A percentile compares a stretch with the other conserved stretches of the same genome.
Conservation (phyloP, 2,797 vertebrate species). For the Bothrops alternatus region DNA sequence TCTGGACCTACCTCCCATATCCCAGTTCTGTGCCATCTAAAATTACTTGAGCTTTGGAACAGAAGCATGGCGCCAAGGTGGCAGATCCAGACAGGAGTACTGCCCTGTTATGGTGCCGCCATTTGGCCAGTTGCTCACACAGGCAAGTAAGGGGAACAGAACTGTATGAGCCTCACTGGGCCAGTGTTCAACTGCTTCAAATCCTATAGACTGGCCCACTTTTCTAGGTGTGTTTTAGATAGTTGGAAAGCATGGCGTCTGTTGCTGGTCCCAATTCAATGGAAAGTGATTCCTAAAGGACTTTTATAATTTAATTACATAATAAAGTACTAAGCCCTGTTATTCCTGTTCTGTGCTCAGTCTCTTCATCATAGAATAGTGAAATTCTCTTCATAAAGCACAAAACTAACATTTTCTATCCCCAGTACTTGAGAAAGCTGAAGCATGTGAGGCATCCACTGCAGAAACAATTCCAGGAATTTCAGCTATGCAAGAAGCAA, state of each 20-base stretch:
- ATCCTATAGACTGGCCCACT: background rate
- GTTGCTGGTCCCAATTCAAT: background rate
- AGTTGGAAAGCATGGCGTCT: background rate
- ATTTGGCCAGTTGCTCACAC: background rate
- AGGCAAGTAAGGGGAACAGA: background rate
- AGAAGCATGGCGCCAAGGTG: background rate
- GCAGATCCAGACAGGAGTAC: background rate
- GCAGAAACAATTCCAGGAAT: background rate
- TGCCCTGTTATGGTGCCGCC: background rate
- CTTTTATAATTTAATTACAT: background rate
- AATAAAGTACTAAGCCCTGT: background rate
- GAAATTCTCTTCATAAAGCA: background rate
- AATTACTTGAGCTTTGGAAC: background rate
- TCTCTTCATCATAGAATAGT: background rate
- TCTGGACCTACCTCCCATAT: background rate
- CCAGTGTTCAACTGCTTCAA: background rate
- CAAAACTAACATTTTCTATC: background rate
- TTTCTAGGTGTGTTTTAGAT: accelerated
- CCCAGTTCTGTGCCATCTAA: background rate
- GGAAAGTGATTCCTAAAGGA: background rate
- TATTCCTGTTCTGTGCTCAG: background rate
- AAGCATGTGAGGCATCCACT: background rate
- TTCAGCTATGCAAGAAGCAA: background rate
- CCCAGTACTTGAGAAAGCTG: background rate
- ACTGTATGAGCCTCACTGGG: background rate